phyloP scores from a whole-genome alignment of 1,140 invertebrate genomes.

The Spodoptera litura region DNA sequence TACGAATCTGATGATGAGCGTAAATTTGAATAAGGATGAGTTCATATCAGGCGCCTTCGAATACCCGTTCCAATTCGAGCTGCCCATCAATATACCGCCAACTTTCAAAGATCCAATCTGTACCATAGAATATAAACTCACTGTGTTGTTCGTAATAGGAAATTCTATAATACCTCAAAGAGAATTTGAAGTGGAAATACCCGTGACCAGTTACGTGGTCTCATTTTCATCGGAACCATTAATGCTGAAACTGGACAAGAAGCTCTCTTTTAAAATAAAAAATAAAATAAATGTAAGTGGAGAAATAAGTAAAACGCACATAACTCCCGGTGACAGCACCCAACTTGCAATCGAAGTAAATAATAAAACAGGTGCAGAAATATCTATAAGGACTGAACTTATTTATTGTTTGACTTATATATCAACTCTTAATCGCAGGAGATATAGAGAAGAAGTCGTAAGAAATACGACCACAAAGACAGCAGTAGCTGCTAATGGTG shows the following conservation, averaged over 20 bases:
- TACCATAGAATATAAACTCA: constrained; percentile 25
- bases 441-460: no score
- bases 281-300: no score
- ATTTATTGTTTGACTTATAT: neutral
- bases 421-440: neutral
- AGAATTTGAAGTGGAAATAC: no score
- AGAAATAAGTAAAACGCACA: neutral
- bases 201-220: no score
- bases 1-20: neutral
- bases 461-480: neutral
- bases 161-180: no score
- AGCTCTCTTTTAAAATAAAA: no score
- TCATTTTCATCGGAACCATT: no score
- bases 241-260: no score
- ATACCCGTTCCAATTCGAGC: constrained; percentile 21
- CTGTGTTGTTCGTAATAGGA: constrained; percentile 7
- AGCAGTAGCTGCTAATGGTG: neutral
- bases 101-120: constrained; percentile 7
- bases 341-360: no score
- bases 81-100: constrained; percentile 26
- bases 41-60: constrained; percentile 1
- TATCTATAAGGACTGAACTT: neutral
- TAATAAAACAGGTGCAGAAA: no score
- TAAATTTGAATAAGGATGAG: neutral
- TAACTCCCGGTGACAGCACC: neutral